Percentiles rank a stretch among this genome's conserved stretches.
Conservation (phyloP, 2,113 vertebrate genomes). For the Talpa occidentalis region DNA sequence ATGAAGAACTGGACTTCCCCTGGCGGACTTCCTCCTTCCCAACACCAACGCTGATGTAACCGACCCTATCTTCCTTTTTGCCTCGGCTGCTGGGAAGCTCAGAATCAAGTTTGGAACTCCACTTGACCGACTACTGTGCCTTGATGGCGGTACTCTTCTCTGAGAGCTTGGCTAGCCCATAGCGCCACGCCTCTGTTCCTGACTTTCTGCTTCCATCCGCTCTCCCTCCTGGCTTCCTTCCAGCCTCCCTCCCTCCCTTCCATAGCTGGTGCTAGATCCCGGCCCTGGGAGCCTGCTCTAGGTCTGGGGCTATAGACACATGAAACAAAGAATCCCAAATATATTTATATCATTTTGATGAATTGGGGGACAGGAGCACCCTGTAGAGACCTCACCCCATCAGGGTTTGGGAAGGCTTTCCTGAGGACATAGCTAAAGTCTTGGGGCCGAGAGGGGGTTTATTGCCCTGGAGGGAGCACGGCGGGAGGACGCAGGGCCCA, state of each 20-base stretch:
- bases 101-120: background rate
- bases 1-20: background rate
- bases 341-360: fast-evolving
- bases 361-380: background rate
- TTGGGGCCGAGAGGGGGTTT: background rate
- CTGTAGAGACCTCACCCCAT: fast-evolving
- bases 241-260: background rate
- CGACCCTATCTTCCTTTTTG: conserved; percentile 27
- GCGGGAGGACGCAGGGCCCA: fast-evolving
- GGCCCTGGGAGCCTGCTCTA: background rate
- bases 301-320: background rate
- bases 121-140: background rate
- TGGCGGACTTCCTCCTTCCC: background rate
- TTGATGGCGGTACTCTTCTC: background rate
- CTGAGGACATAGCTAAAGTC: background rate
- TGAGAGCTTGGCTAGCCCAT: background rate
- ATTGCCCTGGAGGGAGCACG: background rate
- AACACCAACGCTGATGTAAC: background rate
- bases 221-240: fast-evolving
- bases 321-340: background rate
- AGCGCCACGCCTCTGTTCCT: fast-evolving
- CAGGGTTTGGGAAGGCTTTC: background rate
- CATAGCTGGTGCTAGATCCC: background rate
- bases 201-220: background rate
- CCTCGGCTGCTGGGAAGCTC: conserved; percentile 52